Percentiles rank a stretch among this genome's conserved stretches.
These are phyloP conservation scores for Muschampia plurimacula DNA, from an alignment of 2,888 invertebrate species.

Conservation along the genomic window DNA sequence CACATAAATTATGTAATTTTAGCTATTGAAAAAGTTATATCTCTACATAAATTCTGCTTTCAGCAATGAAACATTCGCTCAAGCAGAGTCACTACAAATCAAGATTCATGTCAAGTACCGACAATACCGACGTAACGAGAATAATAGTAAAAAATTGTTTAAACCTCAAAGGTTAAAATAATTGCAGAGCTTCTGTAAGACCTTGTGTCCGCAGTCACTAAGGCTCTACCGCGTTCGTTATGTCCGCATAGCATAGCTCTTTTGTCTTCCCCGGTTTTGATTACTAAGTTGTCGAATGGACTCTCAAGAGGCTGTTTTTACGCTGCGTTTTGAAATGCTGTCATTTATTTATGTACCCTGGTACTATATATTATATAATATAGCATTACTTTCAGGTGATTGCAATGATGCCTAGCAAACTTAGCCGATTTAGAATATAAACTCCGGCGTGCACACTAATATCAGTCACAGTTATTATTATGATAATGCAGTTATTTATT, in stretches of 20 bases:
- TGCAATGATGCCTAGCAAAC: too few relatives aligned
- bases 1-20: too few relatives aligned
- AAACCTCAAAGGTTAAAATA: constrained; percentile 19
- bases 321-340: background rate
- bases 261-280: constrained; percentile 33
- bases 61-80: background rate
- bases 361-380: background rate
- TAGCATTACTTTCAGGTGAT: too few relatives aligned
- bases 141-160: background rate
- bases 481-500: too few relatives aligned
- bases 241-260: constrained; percentile 22
- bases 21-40: too few relatives aligned
- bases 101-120: background rate
- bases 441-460: too few relatives aligned
- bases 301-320: constrained; percentile 9
- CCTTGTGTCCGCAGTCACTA: constrained; percentile 13
- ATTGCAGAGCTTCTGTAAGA: constrained; percentile 10
- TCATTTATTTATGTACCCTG: background rate
- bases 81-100: background rate
- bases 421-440: too few relatives aligned
- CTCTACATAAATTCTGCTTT: too few relatives aligned
- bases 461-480: too few relatives aligned
- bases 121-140: background rate
- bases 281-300: constrained; percentile 26
- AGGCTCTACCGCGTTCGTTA: constrained; percentile 12